Evolutionary conservation across 1,140 invertebrate species (phyloP).

Genomic region (Nasonia vitripennis): DNA sequence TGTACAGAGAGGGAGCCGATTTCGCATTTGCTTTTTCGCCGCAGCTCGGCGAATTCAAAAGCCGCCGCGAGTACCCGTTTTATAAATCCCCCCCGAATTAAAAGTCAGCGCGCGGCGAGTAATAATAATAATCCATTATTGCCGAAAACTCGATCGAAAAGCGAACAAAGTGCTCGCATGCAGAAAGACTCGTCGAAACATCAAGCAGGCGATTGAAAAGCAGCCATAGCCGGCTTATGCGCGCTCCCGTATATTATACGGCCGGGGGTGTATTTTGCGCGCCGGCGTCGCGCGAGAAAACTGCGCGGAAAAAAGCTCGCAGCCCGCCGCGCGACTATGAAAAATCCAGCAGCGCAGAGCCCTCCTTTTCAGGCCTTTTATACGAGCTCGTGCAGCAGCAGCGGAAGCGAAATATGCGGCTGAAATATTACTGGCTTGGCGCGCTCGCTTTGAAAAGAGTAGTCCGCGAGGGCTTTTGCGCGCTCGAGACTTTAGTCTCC

Average conservation of each 20-base stretch:
- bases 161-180: constrained; percentile 2
- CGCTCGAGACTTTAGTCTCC: not conserved
- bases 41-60: constrained; percentile 18
- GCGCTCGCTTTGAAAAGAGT: constrained; percentile 47
- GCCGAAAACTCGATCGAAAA: constrained; percentile 2
- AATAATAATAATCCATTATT: constrained; percentile 7
- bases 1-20: not conserved
- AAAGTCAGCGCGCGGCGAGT: not conserved
- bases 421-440: constrained; percentile 54
- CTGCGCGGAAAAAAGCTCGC: constrained; percentile 9
- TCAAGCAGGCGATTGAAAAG: constrained; percentile 37
- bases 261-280: constrained; percentile 18
- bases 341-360: not conserved
- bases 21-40: not conserved
- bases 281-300: constrained; percentile 26
- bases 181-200: not conserved
- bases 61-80: not conserved
- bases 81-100: constrained; percentile 3
- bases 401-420: constrained; percentile 38
- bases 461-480: constrained; percentile 16
- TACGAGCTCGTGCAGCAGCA: not conserved
- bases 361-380: constrained; percentile 9
- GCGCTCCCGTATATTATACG: not conserved
- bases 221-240: not conserved
- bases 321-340: not conserved